Evolutionary conservation across 2,797 vertebrate genomes (phyloP).

Genomic region (Trachurus trachurus): DNA sequence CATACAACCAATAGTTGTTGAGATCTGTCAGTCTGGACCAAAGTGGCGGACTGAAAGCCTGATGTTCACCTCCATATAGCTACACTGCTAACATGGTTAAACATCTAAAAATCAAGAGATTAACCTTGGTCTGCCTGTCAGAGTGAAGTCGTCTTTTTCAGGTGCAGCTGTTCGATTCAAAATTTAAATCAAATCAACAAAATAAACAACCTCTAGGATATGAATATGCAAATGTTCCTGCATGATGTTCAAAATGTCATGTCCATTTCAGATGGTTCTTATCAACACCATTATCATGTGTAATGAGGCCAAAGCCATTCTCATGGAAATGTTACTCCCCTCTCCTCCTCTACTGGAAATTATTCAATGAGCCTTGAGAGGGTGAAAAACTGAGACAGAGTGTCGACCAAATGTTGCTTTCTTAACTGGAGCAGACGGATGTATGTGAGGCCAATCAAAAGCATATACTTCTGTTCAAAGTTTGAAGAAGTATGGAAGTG

Average conservation of each 20-base stretch:
- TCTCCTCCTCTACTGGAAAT: conserved; percentile 20
- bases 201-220: conserved; percentile 21
- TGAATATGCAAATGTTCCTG: conserved; percentile 55
- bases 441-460: background rate
- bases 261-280: conserved; percentile 49
- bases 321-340: conserved; percentile 57
- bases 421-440: background rate
- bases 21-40: background rate
- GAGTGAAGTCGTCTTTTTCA: background rate
- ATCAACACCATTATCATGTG: conserved; percentile 55
- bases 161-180: background rate
- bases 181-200: conserved; percentile 12
- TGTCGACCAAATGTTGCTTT: background rate
- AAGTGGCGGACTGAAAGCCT: background rate
- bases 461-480: conserved; percentile 6
- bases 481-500: background rate
- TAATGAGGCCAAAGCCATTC: conserved; percentile 59
- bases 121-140: background rate
- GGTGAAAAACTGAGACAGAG: conserved; percentile 1
- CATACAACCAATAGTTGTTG: background rate
- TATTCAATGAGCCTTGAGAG: conserved; percentile 42
- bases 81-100: background rate
- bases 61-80: background rate
- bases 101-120: background rate
- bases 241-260: conserved; percentile 52